Conservation (phyloP, 2,113 vertebrate species). For the Caranx melampygus region DNA sequence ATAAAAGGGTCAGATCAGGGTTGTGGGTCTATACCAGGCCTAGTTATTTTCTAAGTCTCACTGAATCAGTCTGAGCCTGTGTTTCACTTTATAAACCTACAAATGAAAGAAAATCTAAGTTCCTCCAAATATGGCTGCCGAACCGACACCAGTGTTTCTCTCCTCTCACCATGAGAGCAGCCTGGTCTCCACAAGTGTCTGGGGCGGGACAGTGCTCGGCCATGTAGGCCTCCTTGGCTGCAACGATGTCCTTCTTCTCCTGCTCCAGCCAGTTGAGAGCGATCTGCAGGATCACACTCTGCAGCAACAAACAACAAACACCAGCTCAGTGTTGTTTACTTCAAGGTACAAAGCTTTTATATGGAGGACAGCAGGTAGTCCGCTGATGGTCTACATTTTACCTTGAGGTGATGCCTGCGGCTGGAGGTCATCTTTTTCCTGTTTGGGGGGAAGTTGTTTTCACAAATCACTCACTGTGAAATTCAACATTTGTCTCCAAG, state of each 20-base stretch:
- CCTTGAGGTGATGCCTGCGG: constrained; percentile 95
- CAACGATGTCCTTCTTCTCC: neutral
- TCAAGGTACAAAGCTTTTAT: no score
- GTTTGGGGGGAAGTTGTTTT: constrained; percentile 29
- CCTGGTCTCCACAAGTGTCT: constrained; percentile 39
- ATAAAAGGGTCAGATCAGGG: no score
- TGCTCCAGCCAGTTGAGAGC: constrained; percentile 59
- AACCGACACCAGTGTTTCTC: no score
- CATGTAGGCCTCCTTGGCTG: constrained; percentile 61
- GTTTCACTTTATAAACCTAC: no score
- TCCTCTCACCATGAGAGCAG: constrained; percentile 67
- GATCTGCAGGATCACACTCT: constrained; percentile 74
- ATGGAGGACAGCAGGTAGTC: no score
- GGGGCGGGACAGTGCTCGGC: constrained; percentile 35
- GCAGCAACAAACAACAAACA: neutral
- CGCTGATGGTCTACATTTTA: constrained; percentile 58
- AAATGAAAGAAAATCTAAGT: no score
- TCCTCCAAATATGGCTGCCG: no score
- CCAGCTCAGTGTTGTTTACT: no score
- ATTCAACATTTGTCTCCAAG: neutral
- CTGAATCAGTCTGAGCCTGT: no score
- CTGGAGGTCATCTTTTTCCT: constrained; percentile 90
- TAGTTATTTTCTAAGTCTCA: no score
- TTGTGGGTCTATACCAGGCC: no score
- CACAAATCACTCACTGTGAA: neutral